Percentiles rank a stretch among this genome's conserved stretches.
Conservation (phyloP, 2,113 vertebrate species). For the Muntiacus muntjak region DNA sequence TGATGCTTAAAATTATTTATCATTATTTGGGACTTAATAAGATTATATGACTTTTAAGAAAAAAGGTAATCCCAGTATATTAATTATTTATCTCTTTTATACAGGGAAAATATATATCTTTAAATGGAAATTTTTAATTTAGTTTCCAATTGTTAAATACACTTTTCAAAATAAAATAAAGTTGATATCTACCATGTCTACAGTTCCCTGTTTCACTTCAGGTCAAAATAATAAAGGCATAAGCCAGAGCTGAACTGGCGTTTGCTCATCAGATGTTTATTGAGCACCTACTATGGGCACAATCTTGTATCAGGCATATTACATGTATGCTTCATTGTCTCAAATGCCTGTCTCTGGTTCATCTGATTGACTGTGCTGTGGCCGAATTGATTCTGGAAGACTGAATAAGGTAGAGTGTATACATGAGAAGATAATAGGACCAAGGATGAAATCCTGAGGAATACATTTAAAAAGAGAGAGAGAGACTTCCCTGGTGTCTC, state of each 20-base stretch:
- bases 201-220: neutral
- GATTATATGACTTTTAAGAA: neutral
- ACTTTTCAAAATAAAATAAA: neutral
- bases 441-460: neutral
- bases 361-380: neutral
- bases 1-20: neutral
- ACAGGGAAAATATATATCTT: neutral
- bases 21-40: neutral
- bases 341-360: neutral
- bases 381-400: neutral
- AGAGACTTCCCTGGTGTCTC: neutral
- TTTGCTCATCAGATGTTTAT: neutral
- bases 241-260: neutral
- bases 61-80: neutral
- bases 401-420: neutral
- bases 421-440: neutral
- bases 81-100: neutral
- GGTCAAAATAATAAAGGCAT: neutral
- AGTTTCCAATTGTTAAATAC: neutral
- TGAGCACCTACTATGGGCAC: neutral
- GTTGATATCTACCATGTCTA: neutral
- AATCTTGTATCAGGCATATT: neutral
- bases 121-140: constrained; percentile 5
- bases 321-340: neutral
- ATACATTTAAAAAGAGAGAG: neutral